phyloP scores from a whole-genome alignment of 1,140 invertebrate genomes.

The Drosophila serrata region DNA sequence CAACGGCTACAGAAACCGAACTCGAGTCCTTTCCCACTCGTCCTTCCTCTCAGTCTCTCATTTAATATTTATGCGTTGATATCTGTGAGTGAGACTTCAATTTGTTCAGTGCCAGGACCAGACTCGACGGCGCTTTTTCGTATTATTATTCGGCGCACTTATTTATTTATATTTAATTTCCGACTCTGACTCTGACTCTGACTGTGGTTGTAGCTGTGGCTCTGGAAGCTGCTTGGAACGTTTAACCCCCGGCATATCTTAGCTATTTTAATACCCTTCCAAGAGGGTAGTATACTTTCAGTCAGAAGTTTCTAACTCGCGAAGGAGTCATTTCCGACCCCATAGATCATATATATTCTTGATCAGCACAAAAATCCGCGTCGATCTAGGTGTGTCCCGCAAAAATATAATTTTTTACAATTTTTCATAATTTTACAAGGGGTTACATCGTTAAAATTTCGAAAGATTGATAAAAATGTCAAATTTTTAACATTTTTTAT shows the following conservation, averaged over 20 bases:
- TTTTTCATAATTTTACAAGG: too few relatives aligned
- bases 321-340: too few relatives aligned
- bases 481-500: too few relatives aligned
- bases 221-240: not conserved
- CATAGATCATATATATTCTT: too few relatives aligned
- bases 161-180: conserved; percentile 75
- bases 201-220: not conserved
- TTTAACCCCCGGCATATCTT: not conserved
- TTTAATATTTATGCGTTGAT: conserved; percentile 81
- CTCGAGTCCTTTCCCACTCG: not conserved
- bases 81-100: conserved; percentile 77
- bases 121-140: conserved; percentile 11
- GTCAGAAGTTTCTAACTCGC: too few relatives aligned
- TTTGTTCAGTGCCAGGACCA: conserved; percentile 57
- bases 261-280: not conserved
- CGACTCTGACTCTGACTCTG: conserved; percentile 8
- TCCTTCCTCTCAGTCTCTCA: conserved; percentile 28
- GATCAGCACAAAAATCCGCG: too few relatives aligned
- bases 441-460: too few relatives aligned
- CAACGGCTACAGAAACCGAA: conserved; percentile 41
- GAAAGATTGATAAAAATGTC: too few relatives aligned
- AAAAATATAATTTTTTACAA: too few relatives aligned
- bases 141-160: conserved; percentile 24
- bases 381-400: too few relatives aligned
- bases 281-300: too few relatives aligned